Conservation (phyloP, 2,797 vertebrate genomes). For the Esox lucius region DNA sequence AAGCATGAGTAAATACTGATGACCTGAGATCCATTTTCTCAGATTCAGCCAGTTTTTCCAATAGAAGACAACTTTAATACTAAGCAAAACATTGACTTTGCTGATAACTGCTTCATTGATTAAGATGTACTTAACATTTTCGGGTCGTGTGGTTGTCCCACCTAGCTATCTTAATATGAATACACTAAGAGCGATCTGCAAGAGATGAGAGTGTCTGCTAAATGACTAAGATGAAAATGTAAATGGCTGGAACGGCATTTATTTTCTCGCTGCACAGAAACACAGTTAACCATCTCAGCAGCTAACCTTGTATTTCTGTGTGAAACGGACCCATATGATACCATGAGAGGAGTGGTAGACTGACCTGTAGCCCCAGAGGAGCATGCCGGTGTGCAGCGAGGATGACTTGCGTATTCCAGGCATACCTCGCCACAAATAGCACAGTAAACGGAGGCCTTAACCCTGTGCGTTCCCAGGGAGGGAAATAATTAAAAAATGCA, state of each 20-base stretch:
- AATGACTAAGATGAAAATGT: too few relatives aligned
- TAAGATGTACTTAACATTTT: too few relatives aligned
- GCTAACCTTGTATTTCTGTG: conserved; percentile 6
- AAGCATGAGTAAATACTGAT: neutral
- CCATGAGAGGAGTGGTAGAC: conserved; percentile 24
- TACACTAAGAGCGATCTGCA: too few relatives aligned
- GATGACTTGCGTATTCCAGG: conserved; percentile 55
- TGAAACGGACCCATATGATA: conserved; percentile 23
- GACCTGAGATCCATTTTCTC: neutral
- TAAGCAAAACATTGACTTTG: neutral
- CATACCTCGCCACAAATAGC: conserved; percentile 56
- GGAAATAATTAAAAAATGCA: conserved; percentile 52
- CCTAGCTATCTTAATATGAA: too few relatives aligned
- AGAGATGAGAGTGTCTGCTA: too few relatives aligned
- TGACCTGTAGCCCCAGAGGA: conserved; percentile 32
- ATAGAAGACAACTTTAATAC: neutral
- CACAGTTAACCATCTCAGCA: neutral
- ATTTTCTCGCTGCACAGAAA: neutral
- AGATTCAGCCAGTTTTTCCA: neutral
- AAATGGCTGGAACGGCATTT: neutral
- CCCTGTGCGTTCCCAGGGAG: conserved; percentile 40
- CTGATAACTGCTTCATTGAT: too few relatives aligned
- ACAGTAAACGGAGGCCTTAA: conserved; percentile 52
- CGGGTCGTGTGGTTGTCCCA: too few relatives aligned
- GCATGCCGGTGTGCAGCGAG: conserved; percentile 33